phyloP scores from a whole-genome alignment of 2,797 vertebrate genomes.

The Xerus rutilus region DNA sequence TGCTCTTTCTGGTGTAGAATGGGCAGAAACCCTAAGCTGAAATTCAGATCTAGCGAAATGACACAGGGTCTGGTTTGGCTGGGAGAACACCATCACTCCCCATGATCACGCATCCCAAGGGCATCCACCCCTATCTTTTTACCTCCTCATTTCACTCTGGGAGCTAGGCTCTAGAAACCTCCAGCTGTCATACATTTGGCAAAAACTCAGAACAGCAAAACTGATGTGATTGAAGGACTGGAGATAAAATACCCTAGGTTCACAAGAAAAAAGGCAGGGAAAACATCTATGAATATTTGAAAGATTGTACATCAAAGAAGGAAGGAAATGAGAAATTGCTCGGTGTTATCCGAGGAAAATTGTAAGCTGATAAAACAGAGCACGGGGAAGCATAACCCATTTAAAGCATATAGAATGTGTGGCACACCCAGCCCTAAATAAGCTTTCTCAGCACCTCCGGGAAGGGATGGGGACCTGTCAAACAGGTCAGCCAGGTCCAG shows the following conservation, averaged over 20 bases:
- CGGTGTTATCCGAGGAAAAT: conserved; percentile 53
- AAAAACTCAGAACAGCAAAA: conserved; percentile 64
- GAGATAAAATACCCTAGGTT: conserved; percentile 68
- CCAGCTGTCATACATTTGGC: conserved; percentile 41
- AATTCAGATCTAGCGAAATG: neutral
- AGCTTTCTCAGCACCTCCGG: neutral
- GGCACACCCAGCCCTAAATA: neutral
- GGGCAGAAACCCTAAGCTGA: neutral
- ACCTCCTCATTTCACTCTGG: neutral
- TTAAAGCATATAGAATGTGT: neutral
- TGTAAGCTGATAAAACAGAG: conserved; percentile 61
- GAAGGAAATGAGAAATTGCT: conserved; percentile 74
- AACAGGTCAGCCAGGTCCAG: neutral
- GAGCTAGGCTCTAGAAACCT: neutral
- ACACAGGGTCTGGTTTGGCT: neutral
- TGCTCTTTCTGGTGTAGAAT: neutral
- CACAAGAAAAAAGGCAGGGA: conserved; percentile 53
- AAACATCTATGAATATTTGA: conserved; percentile 79
- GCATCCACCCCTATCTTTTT: neutral
- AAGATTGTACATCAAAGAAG: conserved; percentile 73
- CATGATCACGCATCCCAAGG: neutral
- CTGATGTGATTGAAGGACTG: conserved; percentile 53
- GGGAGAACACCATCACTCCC: no score
- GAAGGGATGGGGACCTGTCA: neutral
- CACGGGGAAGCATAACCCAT: neutral